Conservation (phyloP, 2,888 invertebrate genomes). For the Dolichopus griseipennis region DNA sequence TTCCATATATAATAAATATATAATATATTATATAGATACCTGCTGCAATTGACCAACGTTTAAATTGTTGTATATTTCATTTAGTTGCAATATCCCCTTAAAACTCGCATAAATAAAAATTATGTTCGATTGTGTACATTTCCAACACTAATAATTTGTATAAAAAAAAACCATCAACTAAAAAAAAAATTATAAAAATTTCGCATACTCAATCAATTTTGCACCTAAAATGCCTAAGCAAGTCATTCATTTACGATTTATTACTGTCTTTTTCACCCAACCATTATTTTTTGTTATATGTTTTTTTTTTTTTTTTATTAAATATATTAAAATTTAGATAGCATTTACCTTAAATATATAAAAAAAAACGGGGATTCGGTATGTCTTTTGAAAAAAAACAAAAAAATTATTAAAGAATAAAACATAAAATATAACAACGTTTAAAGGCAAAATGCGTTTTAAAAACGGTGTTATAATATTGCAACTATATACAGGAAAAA, state of each 20-base stretch:
- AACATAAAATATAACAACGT: too few relatives aligned
- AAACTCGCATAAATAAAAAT: not conserved
- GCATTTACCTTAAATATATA: too few relatives aligned
- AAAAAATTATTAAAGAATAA: too few relatives aligned
- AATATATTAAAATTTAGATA: too few relatives aligned
- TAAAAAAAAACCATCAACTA: not conserved
- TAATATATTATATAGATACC: not conserved
- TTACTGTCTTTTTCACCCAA: not conserved
- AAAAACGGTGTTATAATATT: too few relatives aligned
- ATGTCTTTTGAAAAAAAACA: too few relatives aligned
- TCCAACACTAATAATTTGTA: too few relatives aligned
- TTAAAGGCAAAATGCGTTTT: too few relatives aligned
- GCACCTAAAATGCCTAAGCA: slow-evolving; percentile 6
- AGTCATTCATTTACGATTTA: slow-evolving; percentile 2
- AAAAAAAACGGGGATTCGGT: too few relatives aligned
- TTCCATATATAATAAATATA: not conserved
- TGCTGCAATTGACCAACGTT: not conserved
- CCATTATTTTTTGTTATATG: not conserved
- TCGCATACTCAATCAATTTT: slow-evolving; percentile 6
- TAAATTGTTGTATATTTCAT: not conserved
- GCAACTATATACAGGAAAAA: too few relatives aligned
- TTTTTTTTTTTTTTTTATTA: too few relatives aligned
- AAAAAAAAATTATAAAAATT: not conserved
- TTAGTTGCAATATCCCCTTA: too few relatives aligned
- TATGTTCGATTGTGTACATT: slow-evolving; percentile 3